phyloP scores from a whole-genome alignment of 2,797 vertebrate species.

The Enteromius trimaculatus region DNA sequence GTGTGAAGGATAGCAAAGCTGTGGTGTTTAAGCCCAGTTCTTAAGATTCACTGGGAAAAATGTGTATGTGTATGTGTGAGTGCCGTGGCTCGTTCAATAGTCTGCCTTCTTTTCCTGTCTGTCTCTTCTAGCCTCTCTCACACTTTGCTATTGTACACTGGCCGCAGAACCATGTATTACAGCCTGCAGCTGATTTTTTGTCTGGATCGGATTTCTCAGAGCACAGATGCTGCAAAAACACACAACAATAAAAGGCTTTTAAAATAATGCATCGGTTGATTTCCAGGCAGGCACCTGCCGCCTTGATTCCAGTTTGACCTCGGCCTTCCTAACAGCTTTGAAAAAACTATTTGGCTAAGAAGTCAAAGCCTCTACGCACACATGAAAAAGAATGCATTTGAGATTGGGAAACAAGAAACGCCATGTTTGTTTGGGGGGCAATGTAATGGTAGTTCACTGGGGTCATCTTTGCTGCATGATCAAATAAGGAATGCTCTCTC shows the following conservation, averaged over 20 bases:
- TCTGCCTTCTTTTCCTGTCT: slow-evolving; percentile 32
- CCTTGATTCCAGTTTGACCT: slow-evolving; percentile 50
- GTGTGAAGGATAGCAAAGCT: slow-evolving; percentile 49
- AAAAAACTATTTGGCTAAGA: slow-evolving; percentile 49
- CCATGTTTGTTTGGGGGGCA: slow-evolving; percentile 48
- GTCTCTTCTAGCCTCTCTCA: slow-evolving; percentile 46
- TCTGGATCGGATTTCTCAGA: slow-evolving; percentile 53
- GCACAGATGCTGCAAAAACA: slow-evolving; percentile 49
- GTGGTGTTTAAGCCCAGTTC: slow-evolving; percentile 51
- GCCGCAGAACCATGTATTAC: slow-evolving; percentile 38
- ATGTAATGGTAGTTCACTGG: slow-evolving; percentile 51
- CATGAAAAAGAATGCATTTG: slow-evolving; percentile 41
- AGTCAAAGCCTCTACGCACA: slow-evolving; percentile 29
- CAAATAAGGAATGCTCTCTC: slow-evolving; percentile 56
- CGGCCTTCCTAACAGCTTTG: slow-evolving; percentile 45
- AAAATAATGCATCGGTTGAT: slow-evolving; percentile 46
- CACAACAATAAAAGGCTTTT: slow-evolving; percentile 49
- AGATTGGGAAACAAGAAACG: slow-evolving; percentile 48
- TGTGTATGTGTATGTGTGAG: slow-evolving; percentile 1
- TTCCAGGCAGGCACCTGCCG: slow-evolving; percentile 31
- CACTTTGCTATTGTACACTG: slow-evolving; percentile 49
- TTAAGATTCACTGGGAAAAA: slow-evolving; percentile 43
- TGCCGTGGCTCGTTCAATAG: slow-evolving; percentile 38
- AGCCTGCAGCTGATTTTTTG: slow-evolving; percentile 57
- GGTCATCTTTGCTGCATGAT: slow-evolving; percentile 59